Percentiles rank a stretch among this genome's conserved stretches.
phyloP scores from a whole-genome alignment of 2,113 vertebrate genomes.

The Odontesthes bonariensis region DNA sequence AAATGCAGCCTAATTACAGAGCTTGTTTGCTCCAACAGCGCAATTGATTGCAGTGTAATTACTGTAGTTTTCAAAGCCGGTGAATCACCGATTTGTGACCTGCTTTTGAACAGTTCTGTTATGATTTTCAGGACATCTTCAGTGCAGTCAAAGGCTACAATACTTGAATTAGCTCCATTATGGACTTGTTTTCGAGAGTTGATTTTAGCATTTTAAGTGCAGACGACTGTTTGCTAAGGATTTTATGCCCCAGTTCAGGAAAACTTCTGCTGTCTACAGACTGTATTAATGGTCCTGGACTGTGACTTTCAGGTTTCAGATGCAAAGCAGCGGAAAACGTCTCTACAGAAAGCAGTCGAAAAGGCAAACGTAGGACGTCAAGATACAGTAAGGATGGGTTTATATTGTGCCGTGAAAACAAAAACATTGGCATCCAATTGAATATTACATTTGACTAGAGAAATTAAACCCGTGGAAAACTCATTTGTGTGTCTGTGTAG shows the following conservation, averaged over 20 bases:
- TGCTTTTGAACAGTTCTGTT: neutral
- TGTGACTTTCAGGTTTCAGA: conserved; percentile 83
- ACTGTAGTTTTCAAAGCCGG: no score
- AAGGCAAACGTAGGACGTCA: conserved; percentile 91
- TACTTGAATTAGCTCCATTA: neutral
- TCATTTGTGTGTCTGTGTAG: conserved; percentile 74
- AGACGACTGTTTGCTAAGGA: neutral
- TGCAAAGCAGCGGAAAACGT: conserved; percentile 83
- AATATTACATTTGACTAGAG: neutral
- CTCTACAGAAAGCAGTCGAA: conserved; percentile 84
- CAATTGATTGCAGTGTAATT: no score
- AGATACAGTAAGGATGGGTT: conserved; percentile 86
- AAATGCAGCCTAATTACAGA: neutral
- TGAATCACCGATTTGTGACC: no score
- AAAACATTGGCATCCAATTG: neutral
- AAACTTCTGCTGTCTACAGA: neutral
- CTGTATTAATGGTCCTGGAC: neutral
- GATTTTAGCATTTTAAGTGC: neutral
- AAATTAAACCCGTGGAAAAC: neutral
- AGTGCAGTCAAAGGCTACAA: neutral
- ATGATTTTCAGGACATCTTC: neutral
- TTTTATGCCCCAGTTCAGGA: neutral
- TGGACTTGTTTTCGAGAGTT: neutral
- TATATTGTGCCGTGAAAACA: neutral
- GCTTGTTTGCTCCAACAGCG: neutral